Conservation (phyloP, 2,113 vertebrate genomes). For the Thunnus maccoyii region DNA sequence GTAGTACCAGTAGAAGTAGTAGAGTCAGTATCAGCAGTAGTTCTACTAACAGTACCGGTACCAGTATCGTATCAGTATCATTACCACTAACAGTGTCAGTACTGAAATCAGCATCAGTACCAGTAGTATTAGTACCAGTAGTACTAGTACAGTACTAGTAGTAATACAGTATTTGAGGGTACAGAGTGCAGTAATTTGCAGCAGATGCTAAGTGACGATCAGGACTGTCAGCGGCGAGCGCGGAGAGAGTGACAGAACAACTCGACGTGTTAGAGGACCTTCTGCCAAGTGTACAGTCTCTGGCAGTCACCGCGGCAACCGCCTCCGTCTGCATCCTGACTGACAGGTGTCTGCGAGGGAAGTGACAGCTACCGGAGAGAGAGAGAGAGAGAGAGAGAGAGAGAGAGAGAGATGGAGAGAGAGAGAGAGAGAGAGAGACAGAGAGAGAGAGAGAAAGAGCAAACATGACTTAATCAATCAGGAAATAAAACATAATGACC, state of each 20-base stretch:
- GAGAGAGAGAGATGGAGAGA: background rate
- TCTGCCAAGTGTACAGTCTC: constrained; percentile 69
- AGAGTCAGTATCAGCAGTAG: background rate
- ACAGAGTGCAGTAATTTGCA: constrained; percentile 42
- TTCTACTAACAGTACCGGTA: too few species aligned
- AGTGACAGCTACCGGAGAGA: constrained; percentile 59
- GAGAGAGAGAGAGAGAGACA: background rate
- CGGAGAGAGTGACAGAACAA: background rate
- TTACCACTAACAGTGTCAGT: background rate
- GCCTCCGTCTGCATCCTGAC: constrained; percentile 57
- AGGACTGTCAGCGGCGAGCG: constrained; percentile 37
- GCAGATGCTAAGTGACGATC: constrained; percentile 65
- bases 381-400: background rate
- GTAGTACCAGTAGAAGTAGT: background rate
- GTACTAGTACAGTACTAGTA: background rate
- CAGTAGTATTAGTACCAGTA: background rate
- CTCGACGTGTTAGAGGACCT: constrained; percentile 49
- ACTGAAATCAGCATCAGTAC: background rate
- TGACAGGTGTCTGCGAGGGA: constrained; percentile 62
- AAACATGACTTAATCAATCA: constrained; percentile 49
- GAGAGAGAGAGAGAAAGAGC: too few species aligned
- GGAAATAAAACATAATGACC: constrained; percentile 38
- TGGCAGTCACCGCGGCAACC: constrained; percentile 43
- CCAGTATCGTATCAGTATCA: background rate
- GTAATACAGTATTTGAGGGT: constrained; percentile 14